These are phyloP conservation scores for Lumbricus terrestris DNA, from an alignment of 2,888 invertebrate genomes.

Conservation along the genomic window DNA sequence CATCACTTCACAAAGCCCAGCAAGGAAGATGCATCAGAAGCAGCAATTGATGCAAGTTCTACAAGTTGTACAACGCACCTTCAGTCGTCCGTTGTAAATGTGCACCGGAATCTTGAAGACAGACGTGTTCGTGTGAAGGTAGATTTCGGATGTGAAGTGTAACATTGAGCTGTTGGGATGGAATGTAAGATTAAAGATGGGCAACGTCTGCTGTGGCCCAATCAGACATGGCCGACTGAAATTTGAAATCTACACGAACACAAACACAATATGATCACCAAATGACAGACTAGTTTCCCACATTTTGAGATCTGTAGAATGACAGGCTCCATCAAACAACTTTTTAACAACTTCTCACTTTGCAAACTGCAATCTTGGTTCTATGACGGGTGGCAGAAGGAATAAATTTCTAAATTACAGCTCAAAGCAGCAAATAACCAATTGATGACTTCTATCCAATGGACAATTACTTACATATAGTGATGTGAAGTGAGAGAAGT, in stretches of 20 bases:
- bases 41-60: not conserved
- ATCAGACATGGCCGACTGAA: slow-evolving; percentile 66
- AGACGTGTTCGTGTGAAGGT: slow-evolving; percentile 74
- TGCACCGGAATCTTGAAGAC: slow-evolving; percentile 70
- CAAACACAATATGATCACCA: not conserved
- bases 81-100: slow-evolving; percentile 73
- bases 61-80: slow-evolving; percentile 51
- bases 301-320: too few relatives aligned
- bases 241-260: slow-evolving; percentile 55
- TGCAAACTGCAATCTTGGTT: too few relatives aligned
- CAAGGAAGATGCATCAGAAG: not conserved
- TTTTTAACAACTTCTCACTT: too few relatives aligned
- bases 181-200: slow-evolving; percentile 61
- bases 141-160: slow-evolving; percentile 68
- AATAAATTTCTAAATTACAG: too few relatives aligned
- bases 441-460: too few relatives aligned
- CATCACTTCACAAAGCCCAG: too few relatives aligned
- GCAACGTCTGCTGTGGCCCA: slow-evolving; percentile 65
- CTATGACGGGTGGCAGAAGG: too few relatives aligned
- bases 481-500: too few relatives aligned
- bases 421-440: too few relatives aligned
- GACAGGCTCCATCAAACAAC: too few relatives aligned
- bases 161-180: slow-evolving; percentile 64
- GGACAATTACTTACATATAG: too few relatives aligned
- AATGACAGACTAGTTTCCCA: too few relatives aligned